Evolutionary conservation across 2,113 vertebrate species (phyloP).

Genomic region (Ancistrus triradiatus): DNA sequence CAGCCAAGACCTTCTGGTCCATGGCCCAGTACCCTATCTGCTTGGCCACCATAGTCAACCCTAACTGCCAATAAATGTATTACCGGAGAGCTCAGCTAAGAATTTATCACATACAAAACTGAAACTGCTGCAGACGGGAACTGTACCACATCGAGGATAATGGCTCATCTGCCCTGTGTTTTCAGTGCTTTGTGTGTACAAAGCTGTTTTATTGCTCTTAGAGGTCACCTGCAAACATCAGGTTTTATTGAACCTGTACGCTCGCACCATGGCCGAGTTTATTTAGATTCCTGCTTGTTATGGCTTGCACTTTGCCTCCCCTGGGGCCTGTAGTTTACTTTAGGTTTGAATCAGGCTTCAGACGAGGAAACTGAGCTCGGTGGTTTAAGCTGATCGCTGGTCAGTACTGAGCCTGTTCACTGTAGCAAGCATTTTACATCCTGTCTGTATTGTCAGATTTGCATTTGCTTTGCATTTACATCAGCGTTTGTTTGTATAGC

Average conservation of each 20-base stretch:
- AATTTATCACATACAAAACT: background rate
- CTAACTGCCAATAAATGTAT: too few species aligned
- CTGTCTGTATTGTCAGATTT: background rate
- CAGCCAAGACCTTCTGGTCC: too few species aligned
- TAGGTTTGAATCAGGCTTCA: background rate
- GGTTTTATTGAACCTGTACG: constrained; percentile 21
- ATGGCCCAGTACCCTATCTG: too few species aligned
- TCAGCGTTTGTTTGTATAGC: background rate
- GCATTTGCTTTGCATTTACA: constrained; percentile 27
- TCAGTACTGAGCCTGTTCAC: background rate
- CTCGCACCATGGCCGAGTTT: background rate
- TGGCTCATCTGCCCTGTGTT: background rate
- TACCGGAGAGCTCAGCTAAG: too few species aligned
- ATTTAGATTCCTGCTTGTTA: constrained; percentile 26
- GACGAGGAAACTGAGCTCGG: background rate
- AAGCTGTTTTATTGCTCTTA: constrained; percentile 6
- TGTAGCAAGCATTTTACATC: background rate
- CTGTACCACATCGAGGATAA: background rate
- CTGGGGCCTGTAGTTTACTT: constrained; percentile 4
- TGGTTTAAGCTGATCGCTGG: background rate
- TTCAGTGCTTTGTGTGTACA: background rate
- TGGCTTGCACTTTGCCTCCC: constrained; percentile 7
- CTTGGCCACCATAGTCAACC: too few species aligned
- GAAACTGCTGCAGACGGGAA: background rate
- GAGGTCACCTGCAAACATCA: constrained; percentile 22